Evolutionary conservation across 2,113 vertebrate genomes (phyloP), one percentile per base, ranked within the genome.

Genomic region (Pseudonaja textilis): DNA sequence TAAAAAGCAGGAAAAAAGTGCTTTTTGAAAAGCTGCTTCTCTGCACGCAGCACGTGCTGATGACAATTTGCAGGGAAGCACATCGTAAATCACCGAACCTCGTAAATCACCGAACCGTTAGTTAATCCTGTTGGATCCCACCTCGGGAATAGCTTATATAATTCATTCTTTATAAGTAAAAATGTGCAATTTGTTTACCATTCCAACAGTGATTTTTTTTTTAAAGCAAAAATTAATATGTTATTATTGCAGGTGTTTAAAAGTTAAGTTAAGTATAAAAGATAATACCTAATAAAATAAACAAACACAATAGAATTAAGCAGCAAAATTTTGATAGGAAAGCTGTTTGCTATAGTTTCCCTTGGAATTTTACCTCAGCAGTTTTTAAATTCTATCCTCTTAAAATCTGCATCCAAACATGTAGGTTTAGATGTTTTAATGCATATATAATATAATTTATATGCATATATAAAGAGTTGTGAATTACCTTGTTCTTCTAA

Each of bases 231-330:
- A 89, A 56, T 55, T 52, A 85, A 1, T 50, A 57, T 39, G 47
- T 26, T 59, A n/a, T 57, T 59, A 93, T 29, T 56, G 34, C 23
- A 85, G 22, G 86, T 64, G 87, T 57, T 85, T 92, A 42, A 26
- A 42, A 95, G 87, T 64, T 59, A 93, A 0, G 1, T 89, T 69
- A 94, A 59, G 50, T 81, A 8, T 34, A 64, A 47, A 93, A 93
- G 29, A 64, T 64, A 93, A 86, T 90, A n/a, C 26, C 25, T 57
- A 23, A 9, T 61, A 93, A 90, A 89, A 81, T 39, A 56, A 90
- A 61, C 29, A 55, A 39, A 52, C 74, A 61, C 8, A 50, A 86
- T 64, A 42, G 55, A 45, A 50, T 86, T 87, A 64, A 29, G 42
- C 47, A 64, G 54, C 64, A 90, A 87, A 86, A 61, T 8, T 29